Percentiles rank a stretch among this genome's conserved stretches.
Evolutionary conservation across 2,888 invertebrate species (phyloP).

Genomic region (Mesorhabditis sp.): DNA sequence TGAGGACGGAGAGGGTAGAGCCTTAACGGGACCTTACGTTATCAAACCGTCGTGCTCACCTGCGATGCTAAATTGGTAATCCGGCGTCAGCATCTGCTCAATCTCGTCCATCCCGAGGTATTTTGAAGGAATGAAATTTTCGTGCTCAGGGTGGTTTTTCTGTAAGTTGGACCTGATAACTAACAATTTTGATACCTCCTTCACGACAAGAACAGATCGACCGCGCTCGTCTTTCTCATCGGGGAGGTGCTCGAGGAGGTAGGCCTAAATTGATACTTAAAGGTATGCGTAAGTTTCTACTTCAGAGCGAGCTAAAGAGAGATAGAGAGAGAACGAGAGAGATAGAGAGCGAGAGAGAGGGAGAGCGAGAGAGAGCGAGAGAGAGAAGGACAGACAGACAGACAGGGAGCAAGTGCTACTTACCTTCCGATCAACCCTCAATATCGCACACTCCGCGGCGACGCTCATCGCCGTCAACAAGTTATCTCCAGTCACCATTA

Average conservation of each 20-base stretch:
- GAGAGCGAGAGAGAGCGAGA: not conserved
- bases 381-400: not conserved
- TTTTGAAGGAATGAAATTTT: not conserved
- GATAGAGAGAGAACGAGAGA: not conserved
- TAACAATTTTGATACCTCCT: conserved; percentile 18
- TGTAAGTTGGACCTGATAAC: not conserved
- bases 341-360: not conserved
- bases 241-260: conserved; percentile 29
- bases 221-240: conserved; percentile 29
- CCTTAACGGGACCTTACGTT: conserved; percentile 13
- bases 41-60: not conserved
- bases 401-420: not conserved
- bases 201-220: conserved; percentile 25
- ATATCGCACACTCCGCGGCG: conserved; percentile 74
- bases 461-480: conserved; percentile 87
- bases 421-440: conserved; percentile 14
- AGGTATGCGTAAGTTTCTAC: too few relatives aligned
- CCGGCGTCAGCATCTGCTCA: not conserved
- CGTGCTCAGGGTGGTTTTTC: not conserved
- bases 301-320: not conserved
- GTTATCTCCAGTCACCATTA: conserved; percentile 92
- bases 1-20: conserved; percentile 49
- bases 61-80: not conserved
- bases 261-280: conserved; percentile 44
- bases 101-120: not conserved